phyloP scores from a whole-genome alignment of 1,140 invertebrate species.

The Drosophila kikkawai region DNA sequence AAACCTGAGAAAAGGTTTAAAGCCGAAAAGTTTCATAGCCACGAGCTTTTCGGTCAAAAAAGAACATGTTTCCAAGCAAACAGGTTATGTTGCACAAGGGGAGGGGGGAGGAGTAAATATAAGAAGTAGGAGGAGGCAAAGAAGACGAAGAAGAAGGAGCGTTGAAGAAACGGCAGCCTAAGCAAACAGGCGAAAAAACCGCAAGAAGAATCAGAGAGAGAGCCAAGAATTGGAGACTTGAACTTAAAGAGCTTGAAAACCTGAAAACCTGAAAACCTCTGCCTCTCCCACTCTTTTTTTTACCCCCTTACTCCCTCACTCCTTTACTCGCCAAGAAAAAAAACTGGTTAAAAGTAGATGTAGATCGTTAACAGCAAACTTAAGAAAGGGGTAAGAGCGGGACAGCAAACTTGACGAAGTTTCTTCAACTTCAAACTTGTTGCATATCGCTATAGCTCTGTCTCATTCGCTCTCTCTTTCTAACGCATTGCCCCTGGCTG shows the following conservation, averaged over 20 bases:
- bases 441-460: conserved; percentile 10
- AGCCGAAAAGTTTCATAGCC: conserved; percentile 14
- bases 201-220: conserved; percentile 24
- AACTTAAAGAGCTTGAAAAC: conserved; percentile 39
- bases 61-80: conserved; percentile 33
- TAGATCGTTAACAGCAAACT: conserved; percentile 62
- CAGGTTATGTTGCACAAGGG: conserved; percentile 8
- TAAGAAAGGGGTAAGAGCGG: conserved; percentile 17
- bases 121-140: not conserved
- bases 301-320: not conserved
- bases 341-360: conserved; percentile 80
- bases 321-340: not conserved
- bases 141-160: not conserved
- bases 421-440: conserved; percentile 43
- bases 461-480: conserved; percentile 2
- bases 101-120: not conserved
- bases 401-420: conserved; percentile 28
- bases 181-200: conserved; percentile 66
- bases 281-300: not conserved
- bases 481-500: conserved; percentile 8
- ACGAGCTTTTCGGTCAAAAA: conserved; percentile 2
- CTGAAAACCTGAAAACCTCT: conserved; percentile 15
- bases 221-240: conserved; percentile 26
- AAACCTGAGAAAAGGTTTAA: conserved; percentile 14
- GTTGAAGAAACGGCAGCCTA: conserved; percentile 41